Conservation (phyloP, 2,113 vertebrate species). For the Heteronetta atricapilla region DNA sequence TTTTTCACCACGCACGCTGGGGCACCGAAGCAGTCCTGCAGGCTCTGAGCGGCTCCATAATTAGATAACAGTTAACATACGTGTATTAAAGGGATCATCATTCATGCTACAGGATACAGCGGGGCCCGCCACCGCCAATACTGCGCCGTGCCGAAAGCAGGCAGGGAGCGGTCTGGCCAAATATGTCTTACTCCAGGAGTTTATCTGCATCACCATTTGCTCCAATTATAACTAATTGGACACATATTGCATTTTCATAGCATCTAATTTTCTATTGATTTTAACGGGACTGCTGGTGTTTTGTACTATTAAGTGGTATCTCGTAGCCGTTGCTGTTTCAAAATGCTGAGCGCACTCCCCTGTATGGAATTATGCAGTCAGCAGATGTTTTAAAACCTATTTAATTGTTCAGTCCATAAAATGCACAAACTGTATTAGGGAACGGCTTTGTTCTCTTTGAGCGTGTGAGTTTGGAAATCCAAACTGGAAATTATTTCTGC, state of each 20-base stretch:
- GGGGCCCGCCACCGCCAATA: neutral
- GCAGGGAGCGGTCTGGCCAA: neutral
- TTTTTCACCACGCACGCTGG: constrained; percentile 21
- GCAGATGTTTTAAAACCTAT: constrained; percentile 77
- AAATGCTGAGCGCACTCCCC: constrained; percentile 75
- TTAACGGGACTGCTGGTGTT: constrained; percentile 62
- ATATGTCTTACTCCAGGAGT: neutral
- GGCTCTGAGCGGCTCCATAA: constrained; percentile 30
- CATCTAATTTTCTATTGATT: constrained; percentile 79
- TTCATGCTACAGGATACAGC: neutral
- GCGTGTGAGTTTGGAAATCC: neutral
- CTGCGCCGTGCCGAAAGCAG: neutral
- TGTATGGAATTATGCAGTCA: constrained; percentile 65
- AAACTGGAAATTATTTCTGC: neutral
- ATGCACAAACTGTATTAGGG: constrained; percentile 39
- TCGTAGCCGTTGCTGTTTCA: constrained; percentile 49
- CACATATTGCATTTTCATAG: constrained; percentile 70
- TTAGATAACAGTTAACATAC: constrained; percentile 55
- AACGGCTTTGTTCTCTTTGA: neutral
- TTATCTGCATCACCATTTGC: constrained; percentile 68
- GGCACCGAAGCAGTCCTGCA: neutral
- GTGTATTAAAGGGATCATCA: neutral
- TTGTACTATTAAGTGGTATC: constrained; percentile 58
- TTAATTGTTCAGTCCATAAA: constrained; percentile 73
- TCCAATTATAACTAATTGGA: constrained; percentile 78